A percentile compares a stretch with the other conserved stretches of the same genome.
Evolutionary conservation across 2,113 vertebrate species (phyloP).

Genomic region (Atlantisia rogersi): DNA sequence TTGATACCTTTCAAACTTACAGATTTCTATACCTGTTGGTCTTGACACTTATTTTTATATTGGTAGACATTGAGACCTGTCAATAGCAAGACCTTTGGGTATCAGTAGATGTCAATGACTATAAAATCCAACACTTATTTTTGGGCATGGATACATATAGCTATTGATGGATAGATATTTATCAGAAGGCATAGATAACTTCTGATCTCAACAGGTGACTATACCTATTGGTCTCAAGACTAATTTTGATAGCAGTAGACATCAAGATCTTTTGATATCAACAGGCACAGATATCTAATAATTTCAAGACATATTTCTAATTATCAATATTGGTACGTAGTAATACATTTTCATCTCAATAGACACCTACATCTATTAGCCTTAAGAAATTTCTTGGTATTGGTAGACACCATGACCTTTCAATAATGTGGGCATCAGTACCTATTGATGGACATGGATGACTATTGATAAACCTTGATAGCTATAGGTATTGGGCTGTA

Average conservation of each 20-base stretch:
- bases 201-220: neutral
- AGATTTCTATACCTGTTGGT: neutral
- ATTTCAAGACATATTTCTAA: neutral
- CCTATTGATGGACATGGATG: neutral
- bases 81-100: neutral
- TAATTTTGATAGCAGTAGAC: neutral
- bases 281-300: neutral
- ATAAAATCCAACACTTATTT: neutral
- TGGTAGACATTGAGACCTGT: neutral
- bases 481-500: neutral
- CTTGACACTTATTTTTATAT: neutral
- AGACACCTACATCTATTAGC: neutral
- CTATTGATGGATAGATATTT: neutral
- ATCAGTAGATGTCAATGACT: neutral
- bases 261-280: neutral
- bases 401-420: neutral
- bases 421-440: neutral
- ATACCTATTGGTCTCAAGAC: neutral
- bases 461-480: neutral
- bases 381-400: neutral
- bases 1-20: neutral
- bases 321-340: neutral
- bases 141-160: neutral
- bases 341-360: neutral
- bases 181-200: neutral